Evolutionary conservation across 2,888 invertebrate species (phyloP), one percentile per base, ranked within the genome.

Genomic region (Ophion costatus): DNA sequence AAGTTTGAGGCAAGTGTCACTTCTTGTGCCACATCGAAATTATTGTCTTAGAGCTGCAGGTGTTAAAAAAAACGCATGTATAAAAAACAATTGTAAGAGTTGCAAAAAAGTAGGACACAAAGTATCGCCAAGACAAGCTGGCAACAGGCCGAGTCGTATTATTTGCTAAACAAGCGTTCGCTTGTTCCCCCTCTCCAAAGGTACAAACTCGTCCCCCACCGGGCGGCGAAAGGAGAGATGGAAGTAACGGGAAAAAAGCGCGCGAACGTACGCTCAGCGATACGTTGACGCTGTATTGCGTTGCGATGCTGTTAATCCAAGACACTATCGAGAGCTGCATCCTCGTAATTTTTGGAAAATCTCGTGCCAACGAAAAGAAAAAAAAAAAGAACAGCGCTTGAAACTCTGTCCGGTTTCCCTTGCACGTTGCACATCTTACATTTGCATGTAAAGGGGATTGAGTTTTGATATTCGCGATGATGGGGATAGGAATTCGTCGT

Each of bases 281-380:
- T 9, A 82, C 66, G 45, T 82, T 82, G 82, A 88, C 83, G 77
- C 86, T 86, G 75, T 83, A 87, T 71, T 82, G 84, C 3, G 88
- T 88, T 17, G 89, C 85, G 69, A 90, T 83, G 74, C 84, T 88
- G 80, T 89, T 88, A 76, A 90, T 84, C 90, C 90, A 90, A 29
- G 89, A 89, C 64, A 89, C 88, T 73, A 90, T 88, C 24, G 89
- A 84, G 29, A 90, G 87, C 69, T 89, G 90, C 89, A 90, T 90
- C 83, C 38, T 88, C 33, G 24, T 22, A 56, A 70, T 51, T 51
- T 6, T 14, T 51, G 38, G 56, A 45, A 69, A 20, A 63, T 11
- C 10, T 11, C 6, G 11, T 5, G 22, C 3, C 22, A 24, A 20
- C n/a, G 63, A 63, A 22, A 73, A 29, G 22, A 56, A 73, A 38